Conservation (phyloP, 2,113 vertebrate species). For the Paratilapia polleni region DNA sequence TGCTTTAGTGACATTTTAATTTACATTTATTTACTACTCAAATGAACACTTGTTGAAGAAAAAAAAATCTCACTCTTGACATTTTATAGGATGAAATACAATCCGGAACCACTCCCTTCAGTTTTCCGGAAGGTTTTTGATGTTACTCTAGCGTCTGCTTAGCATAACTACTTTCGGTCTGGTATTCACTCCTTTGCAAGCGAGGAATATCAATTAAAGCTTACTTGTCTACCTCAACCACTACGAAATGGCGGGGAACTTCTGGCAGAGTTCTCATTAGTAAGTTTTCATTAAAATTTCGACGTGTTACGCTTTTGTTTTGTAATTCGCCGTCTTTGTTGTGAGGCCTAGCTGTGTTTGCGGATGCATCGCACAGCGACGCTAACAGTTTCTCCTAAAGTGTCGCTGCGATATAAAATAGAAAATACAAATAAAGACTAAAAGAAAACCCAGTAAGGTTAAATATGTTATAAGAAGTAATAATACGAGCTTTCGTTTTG, state of each 20-base stretch:
- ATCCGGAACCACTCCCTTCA: neutral
- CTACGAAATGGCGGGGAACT: conserved; percentile 82
- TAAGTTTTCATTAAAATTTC: conserved; percentile 56
- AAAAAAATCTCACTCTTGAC: neutral
- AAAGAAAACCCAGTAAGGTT: neutral
- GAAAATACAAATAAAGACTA: neutral
- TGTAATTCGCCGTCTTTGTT: conserved; percentile 21
- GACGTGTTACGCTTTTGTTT: conserved; percentile 23
- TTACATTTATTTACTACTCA: neutral
- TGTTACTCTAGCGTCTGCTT: conserved; percentile 31
- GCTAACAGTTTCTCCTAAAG: neutral
- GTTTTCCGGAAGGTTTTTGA: conserved; percentile 1
- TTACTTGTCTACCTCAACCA: conserved; percentile 63
- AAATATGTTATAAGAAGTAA: neutral
- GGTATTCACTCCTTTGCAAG: conserved; percentile 19
- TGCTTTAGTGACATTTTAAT: neutral
- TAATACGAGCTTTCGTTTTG: rapidly evolving
- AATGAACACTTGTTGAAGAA: neutral
- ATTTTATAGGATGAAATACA: conserved; percentile 9
- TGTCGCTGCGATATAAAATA: neutral
- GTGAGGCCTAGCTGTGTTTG: conserved; percentile 59
- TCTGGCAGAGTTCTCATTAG: conserved; percentile 87
- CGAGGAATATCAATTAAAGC: conserved; percentile 13
- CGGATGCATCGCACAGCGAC: neutral
- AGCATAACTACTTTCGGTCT: conserved; percentile 29